Conservation (phyloP, 1,140 invertebrate genomes). For the Micrasema longulum region DNA sequence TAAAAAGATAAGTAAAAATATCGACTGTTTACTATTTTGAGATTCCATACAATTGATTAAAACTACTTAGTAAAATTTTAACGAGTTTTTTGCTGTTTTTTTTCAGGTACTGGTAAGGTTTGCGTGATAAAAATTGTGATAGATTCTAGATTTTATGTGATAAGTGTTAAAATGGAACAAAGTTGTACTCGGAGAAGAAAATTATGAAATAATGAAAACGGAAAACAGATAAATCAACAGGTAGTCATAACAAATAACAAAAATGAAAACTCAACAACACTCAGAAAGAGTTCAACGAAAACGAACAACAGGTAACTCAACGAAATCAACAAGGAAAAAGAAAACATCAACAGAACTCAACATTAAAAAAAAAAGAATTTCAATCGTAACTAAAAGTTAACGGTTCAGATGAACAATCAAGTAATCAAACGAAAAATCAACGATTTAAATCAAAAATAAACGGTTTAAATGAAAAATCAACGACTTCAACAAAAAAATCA, state of each 20-base stretch:
- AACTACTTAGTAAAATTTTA: too few relatives aligned
- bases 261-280: slow-evolving; percentile 8
- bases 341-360: slow-evolving; percentile 1
- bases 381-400: slow-evolving; percentile 2
- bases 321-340: slow-evolving; percentile 13
- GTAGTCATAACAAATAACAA: background rate
- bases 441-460: slow-evolving; percentile 19
- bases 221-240: background rate
- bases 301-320: background rate
- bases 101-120: too few relatives aligned
- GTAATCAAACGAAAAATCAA: slow-evolving; percentile 4
- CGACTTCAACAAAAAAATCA: slow-evolving; percentile 3
- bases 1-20: too few relatives aligned
- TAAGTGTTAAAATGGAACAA: too few relatives aligned
- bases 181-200: too few relatives aligned
- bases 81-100: too few relatives aligned
- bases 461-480: slow-evolving; percentile 13
- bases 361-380: background rate
- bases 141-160: too few relatives aligned
- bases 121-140: too few relatives aligned
- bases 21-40: too few relatives aligned
- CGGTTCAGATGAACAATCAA: too few relatives aligned
- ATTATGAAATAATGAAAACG: slow-evolving; percentile 2
- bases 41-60: too few relatives aligned
- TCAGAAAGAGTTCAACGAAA: slow-evolving; percentile 7